Percentiles rank a stretch among this genome's conserved stretches.
These are phyloP conservation scores for Nemurella pictetii DNA, from an alignment of 2,888 invertebrate genomes.

Conservation along the genomic window DNA sequence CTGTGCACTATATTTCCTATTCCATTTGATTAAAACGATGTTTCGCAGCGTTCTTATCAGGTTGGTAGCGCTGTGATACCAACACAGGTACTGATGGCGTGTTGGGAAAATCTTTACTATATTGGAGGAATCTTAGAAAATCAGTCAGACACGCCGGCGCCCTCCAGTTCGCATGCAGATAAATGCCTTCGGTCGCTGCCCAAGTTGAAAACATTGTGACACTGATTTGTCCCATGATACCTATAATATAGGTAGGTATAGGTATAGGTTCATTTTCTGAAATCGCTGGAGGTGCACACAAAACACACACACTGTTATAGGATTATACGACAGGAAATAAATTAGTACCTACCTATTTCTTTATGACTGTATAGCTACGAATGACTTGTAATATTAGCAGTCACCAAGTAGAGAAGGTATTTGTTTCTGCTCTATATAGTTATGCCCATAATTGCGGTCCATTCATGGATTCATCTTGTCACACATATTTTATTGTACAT, in stretches of 20 bases:
- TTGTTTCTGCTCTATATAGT: not conserved
- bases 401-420: not conserved
- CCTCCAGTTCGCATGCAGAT: slow-evolving; percentile 6
- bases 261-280: no score
- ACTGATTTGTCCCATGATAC: not conserved
- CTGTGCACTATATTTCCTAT: not conserved
- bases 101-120: not conserved
- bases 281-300: not conserved
- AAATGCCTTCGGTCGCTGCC: not conserved
- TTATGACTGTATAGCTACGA: not conserved
- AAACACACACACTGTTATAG: not conserved
- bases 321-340: not conserved
- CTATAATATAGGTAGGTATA: no score
- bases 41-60: not conserved
- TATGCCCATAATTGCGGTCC: not conserved
- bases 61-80: not conserved
- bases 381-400: not conserved
- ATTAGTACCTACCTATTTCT: not conserved
- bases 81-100: not conserved
- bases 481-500: not conserved
- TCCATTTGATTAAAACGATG: not conserved
- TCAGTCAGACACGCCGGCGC: slow-evolving; percentile 2
- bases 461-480: not conserved
- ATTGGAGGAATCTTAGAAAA: slow-evolving; percentile 19
- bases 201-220: not conserved